These are phyloP conservation scores for Gymnoscelis rufifasciata DNA, from an alignment of 2,888 invertebrate genomes.

Conservation along the genomic window DNA sequence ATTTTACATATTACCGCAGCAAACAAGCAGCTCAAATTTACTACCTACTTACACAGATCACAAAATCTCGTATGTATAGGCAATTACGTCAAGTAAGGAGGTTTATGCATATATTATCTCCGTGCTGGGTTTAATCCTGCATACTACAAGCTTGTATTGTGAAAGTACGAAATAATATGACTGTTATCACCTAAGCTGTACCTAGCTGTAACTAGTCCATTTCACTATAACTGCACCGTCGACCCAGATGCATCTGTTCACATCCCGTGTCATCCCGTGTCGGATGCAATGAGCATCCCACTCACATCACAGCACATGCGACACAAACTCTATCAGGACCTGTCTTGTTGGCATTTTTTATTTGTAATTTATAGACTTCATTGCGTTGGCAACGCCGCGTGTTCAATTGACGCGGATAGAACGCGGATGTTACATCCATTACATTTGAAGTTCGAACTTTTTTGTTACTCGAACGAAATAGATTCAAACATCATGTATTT, in stretches of 20 bases:
- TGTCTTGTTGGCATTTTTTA: constrained; percentile 11
- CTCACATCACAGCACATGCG: constrained; percentile 20
- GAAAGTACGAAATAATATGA: too few relatives aligned
- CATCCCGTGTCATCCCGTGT: constrained; percentile 26
- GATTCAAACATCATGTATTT: neutral
- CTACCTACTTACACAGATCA: too few relatives aligned
- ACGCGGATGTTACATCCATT: too few relatives aligned
- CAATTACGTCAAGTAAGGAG: too few relatives aligned
- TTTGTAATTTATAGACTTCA: constrained; percentile 8
- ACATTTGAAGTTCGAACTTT: neutral
- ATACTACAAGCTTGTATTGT: too few relatives aligned
- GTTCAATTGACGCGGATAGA: neutral
- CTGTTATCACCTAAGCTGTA: neutral
- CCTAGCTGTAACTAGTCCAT: neutral
- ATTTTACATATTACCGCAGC: too few relatives aligned
- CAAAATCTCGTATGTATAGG: too few relatives aligned
- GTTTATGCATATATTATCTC: too few relatives aligned
- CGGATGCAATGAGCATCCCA: constrained; percentile 23
- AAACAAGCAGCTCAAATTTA: too few relatives aligned
- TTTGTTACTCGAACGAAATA: neutral
- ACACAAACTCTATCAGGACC: constrained; percentile 23
- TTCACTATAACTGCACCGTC: constrained; percentile 10
- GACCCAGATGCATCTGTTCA: constrained; percentile 46
- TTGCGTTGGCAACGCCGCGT: neutral
- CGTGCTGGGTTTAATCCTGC: too few relatives aligned